Percentiles rank a stretch among this genome's conserved stretches.
Evolutionary conservation across 2,888 invertebrate genomes (phyloP).

Genomic region (Junonia oenone): DNA sequence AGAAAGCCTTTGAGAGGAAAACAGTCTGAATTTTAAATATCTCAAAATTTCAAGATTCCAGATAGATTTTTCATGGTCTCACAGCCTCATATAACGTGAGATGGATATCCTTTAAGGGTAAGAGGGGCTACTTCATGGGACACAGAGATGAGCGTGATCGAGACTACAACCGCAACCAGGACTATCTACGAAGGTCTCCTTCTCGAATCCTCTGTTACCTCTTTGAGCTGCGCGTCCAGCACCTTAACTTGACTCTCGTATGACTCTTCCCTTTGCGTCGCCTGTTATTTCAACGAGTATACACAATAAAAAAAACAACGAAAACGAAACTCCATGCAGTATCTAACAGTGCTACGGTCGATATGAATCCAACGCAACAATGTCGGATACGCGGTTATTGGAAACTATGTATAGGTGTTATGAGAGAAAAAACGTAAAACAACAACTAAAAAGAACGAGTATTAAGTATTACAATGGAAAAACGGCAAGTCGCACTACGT

Average conservation of each 20-base stretch:
- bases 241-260: constrained; percentile 94
- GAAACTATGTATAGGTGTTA: constrained; percentile 31
- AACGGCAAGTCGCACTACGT: constrained; percentile 51
- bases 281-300: constrained; percentile 83
- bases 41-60: too few relatives aligned
- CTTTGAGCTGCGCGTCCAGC: constrained; percentile 93
- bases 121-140: constrained; percentile 36
- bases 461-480: constrained; percentile 16
- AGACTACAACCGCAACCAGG: constrained; percentile 66
- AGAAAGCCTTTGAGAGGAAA: too few relatives aligned
- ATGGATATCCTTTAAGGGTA: constrained; percentile 1
- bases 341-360: constrained; percentile 36
- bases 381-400: constrained; percentile 39
- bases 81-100: background rate
- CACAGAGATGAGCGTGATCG: constrained; percentile 61
- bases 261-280: constrained; percentile 96
- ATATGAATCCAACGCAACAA: constrained; percentile 36
- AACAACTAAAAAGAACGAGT: constrained; percentile 49
- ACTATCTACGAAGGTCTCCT: constrained; percentile 56
- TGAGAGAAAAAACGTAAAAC: constrained; percentile 39
- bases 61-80: too few relatives aligned
- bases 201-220: constrained; percentile 81
- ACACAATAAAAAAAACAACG: constrained; percentile 51
- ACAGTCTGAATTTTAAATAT: too few relatives aligned
- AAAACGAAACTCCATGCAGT: constrained; percentile 65